phyloP scores from a whole-genome alignment of 2,797 vertebrate genomes.

The Neosalanx taihuensis region DNA sequence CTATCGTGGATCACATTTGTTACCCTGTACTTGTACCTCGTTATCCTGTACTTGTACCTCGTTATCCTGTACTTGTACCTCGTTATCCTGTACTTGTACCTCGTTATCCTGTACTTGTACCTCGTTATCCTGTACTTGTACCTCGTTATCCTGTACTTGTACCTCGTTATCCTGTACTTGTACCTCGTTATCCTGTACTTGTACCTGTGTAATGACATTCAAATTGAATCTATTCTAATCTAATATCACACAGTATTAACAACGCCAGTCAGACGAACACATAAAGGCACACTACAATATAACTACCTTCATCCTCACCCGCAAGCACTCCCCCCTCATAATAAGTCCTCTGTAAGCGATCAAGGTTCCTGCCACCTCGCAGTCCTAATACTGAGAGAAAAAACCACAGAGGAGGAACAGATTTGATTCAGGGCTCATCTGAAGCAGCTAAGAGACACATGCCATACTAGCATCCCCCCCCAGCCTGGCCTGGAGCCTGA shows the following conservation, averaged over 20 bases:
- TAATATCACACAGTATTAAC: slow-evolving; percentile 48
- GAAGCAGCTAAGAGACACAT: slow-evolving; percentile 59
- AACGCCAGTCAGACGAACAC: slow-evolving; percentile 50
- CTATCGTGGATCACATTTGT: not conserved
- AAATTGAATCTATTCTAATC: too few species aligned
- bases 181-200: too few species aligned
- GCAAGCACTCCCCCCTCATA: slow-evolving; percentile 74
- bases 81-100: too few species aligned
- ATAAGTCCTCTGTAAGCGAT: slow-evolving; percentile 76
- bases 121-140: too few species aligned
- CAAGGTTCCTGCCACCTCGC: slow-evolving; percentile 73
- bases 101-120: too few species aligned
- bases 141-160: too few species aligned
- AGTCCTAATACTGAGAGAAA: slow-evolving; percentile 77
- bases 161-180: too few species aligned
- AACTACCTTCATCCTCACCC: slow-evolving; percentile 69
- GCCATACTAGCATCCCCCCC: slow-evolving; percentile 40
- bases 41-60: too few species aligned
- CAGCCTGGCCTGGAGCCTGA: slow-evolving; percentile 55
- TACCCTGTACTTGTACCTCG: too few species aligned
- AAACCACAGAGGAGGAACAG: slow-evolving; percentile 60
- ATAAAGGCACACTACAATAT: slow-evolving; percentile 66
- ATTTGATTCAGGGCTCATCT: slow-evolving; percentile 45
- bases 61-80: too few species aligned
- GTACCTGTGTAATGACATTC: too few species aligned